Evolutionary conservation across 2,888 invertebrate species (phyloP).

Genomic region (Asteroscopus sphinx): DNA sequence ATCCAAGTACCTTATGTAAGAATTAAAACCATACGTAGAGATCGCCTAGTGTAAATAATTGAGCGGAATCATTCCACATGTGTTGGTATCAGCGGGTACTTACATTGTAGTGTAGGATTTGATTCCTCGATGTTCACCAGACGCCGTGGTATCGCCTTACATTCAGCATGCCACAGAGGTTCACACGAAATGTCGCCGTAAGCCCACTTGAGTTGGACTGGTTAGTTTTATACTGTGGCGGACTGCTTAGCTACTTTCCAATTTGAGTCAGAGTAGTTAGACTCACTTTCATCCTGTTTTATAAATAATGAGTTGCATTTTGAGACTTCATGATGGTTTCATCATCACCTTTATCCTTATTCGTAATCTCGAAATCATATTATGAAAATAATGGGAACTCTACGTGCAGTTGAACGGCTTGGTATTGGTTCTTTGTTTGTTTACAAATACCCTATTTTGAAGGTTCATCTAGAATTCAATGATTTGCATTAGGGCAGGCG

Average conservation of each 20-base stretch:
- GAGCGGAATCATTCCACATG: conserved; percentile 79
- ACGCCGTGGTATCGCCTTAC: conserved; percentile 84
- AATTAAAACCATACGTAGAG: conserved; percentile 35
- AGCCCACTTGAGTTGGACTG: conserved; percentile 64
- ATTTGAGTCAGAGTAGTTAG: conserved; percentile 26
- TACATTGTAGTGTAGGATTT: conserved; percentile 70
- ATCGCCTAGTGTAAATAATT: conserved; percentile 54
- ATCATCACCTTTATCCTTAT: no score
- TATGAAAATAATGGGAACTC: no score
- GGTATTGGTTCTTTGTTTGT: no score
- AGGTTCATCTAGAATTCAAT: no score
- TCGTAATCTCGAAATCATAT: no score
- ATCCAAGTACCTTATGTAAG: not conserved
- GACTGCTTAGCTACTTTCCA: conserved; percentile 40
- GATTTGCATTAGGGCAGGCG: no score
- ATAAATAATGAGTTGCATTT: no score
- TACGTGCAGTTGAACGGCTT: not conserved
- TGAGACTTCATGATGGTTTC: no score
- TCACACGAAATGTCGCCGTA: conserved; percentile 81
- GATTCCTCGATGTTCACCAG: conserved; percentile 84
- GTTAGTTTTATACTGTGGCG: conserved; percentile 46
- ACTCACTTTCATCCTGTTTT: not conserved
- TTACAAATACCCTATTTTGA: no score
- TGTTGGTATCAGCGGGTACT: conserved; percentile 70
- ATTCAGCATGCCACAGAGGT: conserved; percentile 68